These are phyloP conservation scores for Phoenicopterus ruber DNA, from an alignment of 2,113 vertebrate species.

Conservation along the genomic window DNA sequence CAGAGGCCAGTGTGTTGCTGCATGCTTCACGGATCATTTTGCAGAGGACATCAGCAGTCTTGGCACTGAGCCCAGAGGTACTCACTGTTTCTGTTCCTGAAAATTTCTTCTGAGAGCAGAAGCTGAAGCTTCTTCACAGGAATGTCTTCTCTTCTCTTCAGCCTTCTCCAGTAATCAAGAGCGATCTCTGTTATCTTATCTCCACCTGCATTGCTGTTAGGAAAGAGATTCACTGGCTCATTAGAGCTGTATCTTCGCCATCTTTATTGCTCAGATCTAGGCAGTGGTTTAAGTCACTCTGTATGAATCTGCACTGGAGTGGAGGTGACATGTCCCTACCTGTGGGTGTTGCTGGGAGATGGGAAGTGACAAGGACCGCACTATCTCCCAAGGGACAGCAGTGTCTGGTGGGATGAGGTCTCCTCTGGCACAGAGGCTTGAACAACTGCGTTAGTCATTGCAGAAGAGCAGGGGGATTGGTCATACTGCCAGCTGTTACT, in stretches of 20 bases:
- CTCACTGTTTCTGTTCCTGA: constrained; percentile 86
- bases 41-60: background rate
- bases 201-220: constrained; percentile 82
- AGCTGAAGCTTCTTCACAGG: constrained; percentile 77
- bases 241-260: background rate
- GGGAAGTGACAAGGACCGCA: background rate
- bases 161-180: constrained; percentile 80
- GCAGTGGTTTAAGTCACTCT: background rate
- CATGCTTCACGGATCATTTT: background rate
- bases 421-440: background rate
- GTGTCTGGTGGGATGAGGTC: background rate
- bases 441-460: background rate
- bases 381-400: background rate
- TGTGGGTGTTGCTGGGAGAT: background rate
- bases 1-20: background rate
- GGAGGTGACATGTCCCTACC: background rate
- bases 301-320: background rate
- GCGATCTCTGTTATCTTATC: constrained; percentile 74
- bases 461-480: background rate
- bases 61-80: background rate
- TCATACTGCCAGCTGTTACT: background rate
- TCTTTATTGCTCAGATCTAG: background rate
- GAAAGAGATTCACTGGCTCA: background rate
- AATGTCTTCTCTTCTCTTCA: constrained; percentile 78
- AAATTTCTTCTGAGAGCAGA: constrained; percentile 73